Evolutionary conservation across 2,888 invertebrate genomes (phyloP), one percentile per base, ranked within the genome.

Genomic region (Cremastinae sp.): DNA sequence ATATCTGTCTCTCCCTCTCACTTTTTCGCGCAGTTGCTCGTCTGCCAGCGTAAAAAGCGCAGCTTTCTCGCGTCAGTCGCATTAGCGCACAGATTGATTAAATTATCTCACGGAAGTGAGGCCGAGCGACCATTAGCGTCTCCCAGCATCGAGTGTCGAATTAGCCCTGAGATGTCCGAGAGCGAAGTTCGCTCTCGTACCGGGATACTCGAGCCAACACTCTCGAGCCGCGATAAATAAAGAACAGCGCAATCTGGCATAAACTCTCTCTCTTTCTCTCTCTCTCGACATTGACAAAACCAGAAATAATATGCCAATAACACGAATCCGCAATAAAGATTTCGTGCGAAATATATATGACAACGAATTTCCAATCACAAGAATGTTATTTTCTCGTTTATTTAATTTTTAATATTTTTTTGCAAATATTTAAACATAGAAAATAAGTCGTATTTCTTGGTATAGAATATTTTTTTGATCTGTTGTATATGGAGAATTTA

Each of bases 121-220:
- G 58, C 72, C 69, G 68, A 68, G 56, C 68, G 58, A 41, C 75
- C 75, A 76, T 76, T 76, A 76, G 68, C 72, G 75, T 72, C 69
- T 69, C 58, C 68, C 75, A 72, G 72, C 68, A 76, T 76, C 75
- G 75, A 76, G 72, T 75, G 72, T 76, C 72, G 75, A 72, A 76
- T 72, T 72, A 76, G 75, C 59, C 34, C 28, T 20, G 41, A 49
- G 72, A 72, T 75, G 72, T 72, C 75, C 75, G 72, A 75, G 72
- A 75, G 72, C 45, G 64, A 45, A 72, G 53, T 22, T 51, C 34
- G n/a, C 54, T 45, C 16, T 43, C 43, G 38, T 51, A 58, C 16
- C 20, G 36, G 38, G 36, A 43, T n/a, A n/a, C n/a, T 59, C 59
- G 58, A 69, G 68, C 68, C 49, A 68, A 56, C 72, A 76, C 75